These are phyloP conservation scores for Alexandromys fortis DNA, from an alignment of 2,113 vertebrate species.

Conservation along the genomic window DNA sequence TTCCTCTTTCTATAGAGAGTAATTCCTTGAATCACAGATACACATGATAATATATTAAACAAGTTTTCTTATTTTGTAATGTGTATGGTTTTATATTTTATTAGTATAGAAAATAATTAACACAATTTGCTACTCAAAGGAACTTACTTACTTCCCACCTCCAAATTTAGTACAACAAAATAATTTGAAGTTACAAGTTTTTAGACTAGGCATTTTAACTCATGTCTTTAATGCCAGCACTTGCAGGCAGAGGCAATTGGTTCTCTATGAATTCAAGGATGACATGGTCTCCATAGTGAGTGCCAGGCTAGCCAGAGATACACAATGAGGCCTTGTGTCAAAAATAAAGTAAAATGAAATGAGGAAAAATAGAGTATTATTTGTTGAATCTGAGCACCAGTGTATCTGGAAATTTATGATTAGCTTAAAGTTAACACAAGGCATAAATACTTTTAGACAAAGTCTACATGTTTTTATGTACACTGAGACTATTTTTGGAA, in stretches of 20 bases:
- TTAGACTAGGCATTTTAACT: background rate
- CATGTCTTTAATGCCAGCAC: background rate
- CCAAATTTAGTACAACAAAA: too few relatives aligned
- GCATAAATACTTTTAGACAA: background rate
- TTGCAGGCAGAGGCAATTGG: background rate
- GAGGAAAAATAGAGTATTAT: background rate
- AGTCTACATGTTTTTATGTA: background rate
- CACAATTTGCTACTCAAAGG: too few relatives aligned
- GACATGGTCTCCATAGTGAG: background rate
- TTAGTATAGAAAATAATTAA: background rate
- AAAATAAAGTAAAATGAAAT: background rate
- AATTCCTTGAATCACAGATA: background rate
- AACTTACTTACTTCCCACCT: background rate
- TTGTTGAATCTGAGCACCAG: background rate
- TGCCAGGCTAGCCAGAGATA: background rate
- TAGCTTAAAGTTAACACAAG: background rate
- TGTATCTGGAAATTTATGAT: background rate
- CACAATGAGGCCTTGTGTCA: background rate
- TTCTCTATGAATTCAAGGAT: background rate
- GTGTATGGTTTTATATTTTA: background rate
- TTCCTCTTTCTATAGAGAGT: background rate
- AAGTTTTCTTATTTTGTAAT: background rate
- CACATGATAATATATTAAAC: background rate
- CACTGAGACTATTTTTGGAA: background rate
- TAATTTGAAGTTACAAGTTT: background rate